phyloP scores from a whole-genome alignment of 2,888 invertebrate genomes.

The Meghimatium bilineatum region DNA sequence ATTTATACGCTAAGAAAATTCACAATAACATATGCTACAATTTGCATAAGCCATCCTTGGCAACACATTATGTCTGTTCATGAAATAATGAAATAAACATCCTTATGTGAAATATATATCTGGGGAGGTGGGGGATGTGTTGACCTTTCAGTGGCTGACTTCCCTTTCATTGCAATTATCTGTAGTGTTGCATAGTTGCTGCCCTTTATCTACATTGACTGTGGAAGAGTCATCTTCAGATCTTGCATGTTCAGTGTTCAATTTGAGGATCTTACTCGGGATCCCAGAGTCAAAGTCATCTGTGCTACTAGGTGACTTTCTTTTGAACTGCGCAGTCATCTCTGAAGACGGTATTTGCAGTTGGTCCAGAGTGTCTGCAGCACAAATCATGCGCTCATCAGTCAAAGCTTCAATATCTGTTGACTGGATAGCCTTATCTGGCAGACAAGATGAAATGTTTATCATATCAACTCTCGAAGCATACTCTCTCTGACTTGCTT shows the following conservation, averaged over 20 bases:
- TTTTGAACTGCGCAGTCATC: not conserved
- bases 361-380: not conserved
- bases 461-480: not conserved
- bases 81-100: too few relatives aligned
- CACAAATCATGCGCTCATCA: not conserved
- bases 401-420: not conserved
- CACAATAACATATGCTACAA: too few relatives aligned
- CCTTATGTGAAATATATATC: too few relatives aligned
- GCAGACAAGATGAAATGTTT: not conserved
- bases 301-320: not conserved
- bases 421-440: not conserved
- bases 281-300: not conserved
- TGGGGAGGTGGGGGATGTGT: too few relatives aligned
- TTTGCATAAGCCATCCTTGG: too few relatives aligned
- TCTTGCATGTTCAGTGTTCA: not conserved
- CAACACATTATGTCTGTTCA: too few relatives aligned
- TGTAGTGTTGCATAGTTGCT: too few relatives aligned
- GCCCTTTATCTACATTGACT: too few relatives aligned
- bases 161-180: too few relatives aligned
- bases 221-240: too few relatives aligned
- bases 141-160: too few relatives aligned
- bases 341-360: not conserved
- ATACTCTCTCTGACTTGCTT: not conserved
- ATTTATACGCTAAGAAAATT: too few relatives aligned
- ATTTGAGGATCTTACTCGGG: slow-evolving; percentile 1